A percentile compares a stretch with the other conserved stretches of the same genome.
Conservation (phyloP, 2,797 vertebrate species). For the Tadarida brasiliensis region DNA sequence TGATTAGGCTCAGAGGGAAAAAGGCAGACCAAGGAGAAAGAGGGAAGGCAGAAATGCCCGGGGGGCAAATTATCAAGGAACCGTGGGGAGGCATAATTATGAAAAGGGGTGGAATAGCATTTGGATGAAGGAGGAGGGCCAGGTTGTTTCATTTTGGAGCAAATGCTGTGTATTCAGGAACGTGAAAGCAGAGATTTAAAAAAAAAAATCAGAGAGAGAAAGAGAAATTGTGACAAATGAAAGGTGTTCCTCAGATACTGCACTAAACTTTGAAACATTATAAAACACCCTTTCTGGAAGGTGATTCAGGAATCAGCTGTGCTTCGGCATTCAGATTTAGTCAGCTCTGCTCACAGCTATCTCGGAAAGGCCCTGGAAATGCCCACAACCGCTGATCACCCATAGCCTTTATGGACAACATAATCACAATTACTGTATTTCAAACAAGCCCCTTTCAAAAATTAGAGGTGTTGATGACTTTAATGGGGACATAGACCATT, state of each 20-base stretch:
- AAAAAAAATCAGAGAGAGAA: neutral
- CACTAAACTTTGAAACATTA: slow-evolving; percentile 66
- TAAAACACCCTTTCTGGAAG: slow-evolving; percentile 71
- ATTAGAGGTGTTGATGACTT: slow-evolving; percentile 82
- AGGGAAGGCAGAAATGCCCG: neutral
- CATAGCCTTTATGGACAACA: slow-evolving; percentile 77
- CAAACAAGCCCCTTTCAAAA: slow-evolving; percentile 81
- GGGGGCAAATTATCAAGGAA: neutral
- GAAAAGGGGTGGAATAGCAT: neutral
- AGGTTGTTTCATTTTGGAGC: neutral
- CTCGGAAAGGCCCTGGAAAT: slow-evolving; percentile 67
- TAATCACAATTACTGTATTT: slow-evolving; percentile 82
- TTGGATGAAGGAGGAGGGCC: neutral
- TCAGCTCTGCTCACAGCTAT: slow-evolving; percentile 57
- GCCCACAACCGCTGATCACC: slow-evolving; percentile 68
- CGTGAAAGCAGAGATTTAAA: slow-evolving; percentile 24
- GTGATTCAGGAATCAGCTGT: slow-evolving; percentile 55
- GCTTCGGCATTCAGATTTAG: slow-evolving; percentile 70
- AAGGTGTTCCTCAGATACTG: slow-evolving; percentile 37
- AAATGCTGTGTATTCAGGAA: neutral
- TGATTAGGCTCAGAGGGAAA: neutral
- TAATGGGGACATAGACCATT: slow-evolving; percentile 84
- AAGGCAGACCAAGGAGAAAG: neutral
- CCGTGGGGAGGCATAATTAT: neutral
- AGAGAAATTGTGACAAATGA: neutral